These are phyloP conservation scores for Drosophila yakuba DNA, from an alignment of 1,140 invertebrate genomes.

Conservation along the genomic window DNA sequence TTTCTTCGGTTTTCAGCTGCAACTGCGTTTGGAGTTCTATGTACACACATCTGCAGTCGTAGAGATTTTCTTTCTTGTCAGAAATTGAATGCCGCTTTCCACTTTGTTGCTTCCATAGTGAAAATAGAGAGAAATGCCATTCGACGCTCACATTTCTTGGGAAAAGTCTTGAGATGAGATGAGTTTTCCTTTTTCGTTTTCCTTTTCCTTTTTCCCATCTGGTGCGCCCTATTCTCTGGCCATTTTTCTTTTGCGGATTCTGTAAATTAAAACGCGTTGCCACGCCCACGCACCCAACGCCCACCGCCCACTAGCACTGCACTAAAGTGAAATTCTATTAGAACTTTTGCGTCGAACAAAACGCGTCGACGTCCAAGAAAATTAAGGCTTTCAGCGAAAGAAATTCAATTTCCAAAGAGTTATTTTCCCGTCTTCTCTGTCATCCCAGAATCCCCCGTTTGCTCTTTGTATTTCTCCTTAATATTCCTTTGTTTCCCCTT, in stretches of 20 bases:
- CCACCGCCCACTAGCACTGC: not conserved
- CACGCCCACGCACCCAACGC: conserved; percentile 24
- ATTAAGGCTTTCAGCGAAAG: conserved; percentile 65
- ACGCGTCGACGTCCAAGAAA: conserved; percentile 52
- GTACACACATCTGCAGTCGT: not conserved
- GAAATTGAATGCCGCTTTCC: conserved; percentile 24
- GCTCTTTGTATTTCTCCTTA: not conserved
- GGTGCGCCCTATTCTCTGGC: not conserved
- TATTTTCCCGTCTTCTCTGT: conserved; percentile 46
- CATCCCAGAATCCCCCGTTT: not conserved
- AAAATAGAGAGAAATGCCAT: conserved; percentile 41
- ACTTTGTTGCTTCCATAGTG: conserved; percentile 27
- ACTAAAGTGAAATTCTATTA: conserved; percentile 51
- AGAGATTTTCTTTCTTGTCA: conserved; percentile 6
- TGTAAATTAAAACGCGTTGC: conserved; percentile 48
- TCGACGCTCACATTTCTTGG: conserved; percentile 37
- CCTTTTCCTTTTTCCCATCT: conserved; percentile 36
- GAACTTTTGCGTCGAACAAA: conserved; percentile 53
- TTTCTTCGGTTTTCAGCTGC: too few relatives aligned
- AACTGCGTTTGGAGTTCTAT: not conserved
- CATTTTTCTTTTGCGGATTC: conserved; percentile 25
- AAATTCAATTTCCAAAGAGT: conserved; percentile 78
- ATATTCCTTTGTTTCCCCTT: conserved; percentile 4
- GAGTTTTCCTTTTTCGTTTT: conserved; percentile 41
- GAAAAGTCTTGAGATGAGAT: conserved; percentile 37